Base-by-base conservation (phyloP, 2,888 invertebrate species). In the Cybosia mesomella region DNA sequence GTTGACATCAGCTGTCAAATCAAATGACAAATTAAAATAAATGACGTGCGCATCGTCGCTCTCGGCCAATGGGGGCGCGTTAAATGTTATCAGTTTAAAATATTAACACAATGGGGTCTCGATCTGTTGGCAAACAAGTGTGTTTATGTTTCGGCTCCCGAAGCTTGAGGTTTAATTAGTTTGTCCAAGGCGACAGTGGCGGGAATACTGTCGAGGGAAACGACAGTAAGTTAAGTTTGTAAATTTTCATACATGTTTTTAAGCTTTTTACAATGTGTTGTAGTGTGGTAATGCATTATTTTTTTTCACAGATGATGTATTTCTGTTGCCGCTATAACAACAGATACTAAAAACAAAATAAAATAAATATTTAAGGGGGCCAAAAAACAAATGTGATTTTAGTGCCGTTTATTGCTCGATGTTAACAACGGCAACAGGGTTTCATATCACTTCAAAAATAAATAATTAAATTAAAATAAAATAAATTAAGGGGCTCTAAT, bases 21-120 rank as follows among this genome's bases (percentile, higher is more conserved):
- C 84, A 84, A 86, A 83, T 84, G 88, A 90, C 91, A 89, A 93
- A 94, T 94, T 94, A 93, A 93, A 94, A 93, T 93, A 93, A 93
- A 94, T 94, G 94, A 93, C 93, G 88, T 83, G 90, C 91, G 88
- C 87, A 87, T 89, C 88, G 87, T 85, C 74, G 76, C 59, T 65
- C 72, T 55, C 71, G 83, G 84, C 91, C 91, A 91, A 91, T 91
- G 88, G 83, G 86, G 77, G 85, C 73, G 77, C 72, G 76, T 74
- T 80, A 79, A 87, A 87, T 90, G 91, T 91, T 91, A 90, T 89
- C 92, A 91, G 91, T 92, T 92, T 92, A 93, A 94, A 92, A 93
- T 91, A 92, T 94, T 91, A 92, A 92, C 90, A 82, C 92, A 88
- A 91, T 92, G 76, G 83, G 80, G 84, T 89, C 89, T 89, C 91